Evolutionary conservation across 2,113 vertebrate genomes (phyloP), one percentile per base, ranked within the genome.

Genomic region (Mystacornis crossleyi): DNA sequence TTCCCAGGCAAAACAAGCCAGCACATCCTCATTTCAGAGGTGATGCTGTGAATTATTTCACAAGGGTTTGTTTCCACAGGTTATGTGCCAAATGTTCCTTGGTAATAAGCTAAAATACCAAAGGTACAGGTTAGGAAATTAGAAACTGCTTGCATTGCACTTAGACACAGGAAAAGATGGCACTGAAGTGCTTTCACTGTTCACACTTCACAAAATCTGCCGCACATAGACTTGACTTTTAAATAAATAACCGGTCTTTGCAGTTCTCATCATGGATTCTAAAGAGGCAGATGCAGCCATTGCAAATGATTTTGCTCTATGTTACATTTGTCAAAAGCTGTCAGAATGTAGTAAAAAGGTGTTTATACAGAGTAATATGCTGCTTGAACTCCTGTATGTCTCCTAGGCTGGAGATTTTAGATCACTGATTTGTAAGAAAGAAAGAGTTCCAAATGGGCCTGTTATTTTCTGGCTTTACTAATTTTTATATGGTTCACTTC

Each of bases 321-420:
- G 92, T 88, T 96, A 92, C 54, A 90, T 96, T 96, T 96, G 92
- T 95, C 95, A 96, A 92, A 96, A 95, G 88, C 90, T 96, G 95
- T 96, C 95, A 96, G 64, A 92, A 70, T 47, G 28, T 93, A 94
- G 92, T 86, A 83, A 93, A 94, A 95, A 92, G 85, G 90, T 95
- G 93, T 92, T 95, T 96, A 82, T 93, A 93, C 43, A 83, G 79
- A 86, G 67, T 83, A 95, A 94, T 94, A 88, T 81, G 74, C 88
- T 73, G 87, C 79, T 92, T 96, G 95, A 93, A 93, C 95, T 95
- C 89, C 71, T 96, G 58, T 73, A 64, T 28, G 5, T 91, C 90
- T 94, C 64, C 66, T 80, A 78, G 80, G 28, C 43, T 89, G 28
- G 51, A 91, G 72, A 74, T 75, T 77, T 91, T 64, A 38, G 47